Percentiles rank a stretch among this genome's conserved stretches.
phyloP scores from a whole-genome alignment of 2,113 vertebrate species.

The Polypterus senegalus region DNA sequence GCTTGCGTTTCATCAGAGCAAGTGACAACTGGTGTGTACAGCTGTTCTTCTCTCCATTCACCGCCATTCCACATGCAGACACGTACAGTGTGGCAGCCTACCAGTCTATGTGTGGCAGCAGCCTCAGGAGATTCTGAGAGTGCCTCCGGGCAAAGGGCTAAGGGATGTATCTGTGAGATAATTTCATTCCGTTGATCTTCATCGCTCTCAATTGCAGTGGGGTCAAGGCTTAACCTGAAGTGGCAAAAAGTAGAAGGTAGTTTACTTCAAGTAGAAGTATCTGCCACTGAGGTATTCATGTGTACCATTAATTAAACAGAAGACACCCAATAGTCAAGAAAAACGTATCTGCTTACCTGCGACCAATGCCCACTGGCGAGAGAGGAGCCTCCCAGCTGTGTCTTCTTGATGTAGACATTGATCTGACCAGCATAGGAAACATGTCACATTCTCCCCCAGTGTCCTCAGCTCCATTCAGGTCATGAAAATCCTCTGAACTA shows the following conservation, averaged over 20 bases:
- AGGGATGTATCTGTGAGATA: slow-evolving; percentile 15
- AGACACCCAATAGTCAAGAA: too few relatives aligned
- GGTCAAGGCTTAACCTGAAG: slow-evolving; percentile 61
- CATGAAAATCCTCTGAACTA: too few relatives aligned
- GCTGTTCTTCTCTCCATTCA: too few relatives aligned
- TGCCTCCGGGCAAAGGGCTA: slow-evolving; percentile 16
- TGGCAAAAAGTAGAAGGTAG: too few relatives aligned
- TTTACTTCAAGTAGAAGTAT: too few relatives aligned
- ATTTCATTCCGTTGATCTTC: slow-evolving; percentile 44
- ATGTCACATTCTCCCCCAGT: slow-evolving; percentile 31
- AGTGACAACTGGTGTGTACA: too few relatives aligned
- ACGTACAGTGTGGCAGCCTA: too few relatives aligned
- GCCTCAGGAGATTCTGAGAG: slow-evolving; percentile 14
- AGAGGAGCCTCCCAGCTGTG: slow-evolving; percentile 73
- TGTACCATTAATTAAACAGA: too few relatives aligned
- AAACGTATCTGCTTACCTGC: slow-evolving; percentile 48
- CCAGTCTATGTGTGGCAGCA: too few relatives aligned
- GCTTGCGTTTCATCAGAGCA: too few relatives aligned
- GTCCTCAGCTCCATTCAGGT: slow-evolving; percentile 13
- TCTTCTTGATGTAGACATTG: slow-evolving; percentile 59
- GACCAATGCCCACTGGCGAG: slow-evolving; percentile 53
- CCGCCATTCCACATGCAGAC: too few relatives aligned
- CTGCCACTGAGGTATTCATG: too few relatives aligned
- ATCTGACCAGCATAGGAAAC: slow-evolving; percentile 52
- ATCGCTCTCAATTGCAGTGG: slow-evolving; percentile 49